Conservation (phyloP, 2,797 vertebrate species). For the Chelidonichthys spinosus region DNA sequence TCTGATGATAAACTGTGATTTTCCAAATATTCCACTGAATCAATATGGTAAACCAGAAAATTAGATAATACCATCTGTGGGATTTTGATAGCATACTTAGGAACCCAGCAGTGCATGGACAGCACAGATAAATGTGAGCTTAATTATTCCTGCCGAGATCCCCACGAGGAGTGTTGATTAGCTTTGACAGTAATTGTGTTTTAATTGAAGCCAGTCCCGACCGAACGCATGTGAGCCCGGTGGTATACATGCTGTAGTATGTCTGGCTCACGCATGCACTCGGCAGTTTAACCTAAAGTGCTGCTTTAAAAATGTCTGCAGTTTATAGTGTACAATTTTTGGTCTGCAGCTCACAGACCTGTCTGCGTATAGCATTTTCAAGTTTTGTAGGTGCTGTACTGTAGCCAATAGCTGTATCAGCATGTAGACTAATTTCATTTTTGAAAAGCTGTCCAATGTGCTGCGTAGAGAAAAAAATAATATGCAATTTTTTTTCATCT, state of each 20-base stretch:
- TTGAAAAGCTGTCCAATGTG: constrained; percentile 11
- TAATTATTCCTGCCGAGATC: constrained; percentile 78
- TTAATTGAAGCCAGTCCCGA: constrained; percentile 82
- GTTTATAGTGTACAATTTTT: constrained; percentile 46
- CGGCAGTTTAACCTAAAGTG: constrained; percentile 68
- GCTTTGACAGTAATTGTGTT: constrained; percentile 82
- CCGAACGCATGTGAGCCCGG: constrained; percentile 69
- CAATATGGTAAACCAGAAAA: constrained; percentile 81
- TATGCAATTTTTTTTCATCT: too few species aligned
- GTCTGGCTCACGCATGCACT: constrained; percentile 67
- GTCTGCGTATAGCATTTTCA: constrained; percentile 55
- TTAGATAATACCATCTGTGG: constrained; percentile 78
- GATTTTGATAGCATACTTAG: constrained; percentile 77
- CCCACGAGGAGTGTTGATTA: constrained; percentile 75
- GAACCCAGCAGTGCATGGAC: constrained; percentile 60
- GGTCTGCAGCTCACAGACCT: constrained; percentile 40
- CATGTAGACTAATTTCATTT: constrained; percentile 29
- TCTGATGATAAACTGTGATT: constrained; percentile 79
- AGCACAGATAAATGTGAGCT: constrained; percentile 73
- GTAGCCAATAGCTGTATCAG: constrained; percentile 47
- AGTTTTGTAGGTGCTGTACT: constrained; percentile 30
- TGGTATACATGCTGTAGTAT: constrained; percentile 58
- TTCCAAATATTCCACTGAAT: constrained; percentile 80
- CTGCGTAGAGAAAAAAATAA: not conserved
- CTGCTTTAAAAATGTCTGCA: constrained; percentile 71